Percentiles rank a stretch among this genome's conserved stretches.
Conservation (phyloP, 2,888 invertebrate species). For the Trachelus tabidus region DNA sequence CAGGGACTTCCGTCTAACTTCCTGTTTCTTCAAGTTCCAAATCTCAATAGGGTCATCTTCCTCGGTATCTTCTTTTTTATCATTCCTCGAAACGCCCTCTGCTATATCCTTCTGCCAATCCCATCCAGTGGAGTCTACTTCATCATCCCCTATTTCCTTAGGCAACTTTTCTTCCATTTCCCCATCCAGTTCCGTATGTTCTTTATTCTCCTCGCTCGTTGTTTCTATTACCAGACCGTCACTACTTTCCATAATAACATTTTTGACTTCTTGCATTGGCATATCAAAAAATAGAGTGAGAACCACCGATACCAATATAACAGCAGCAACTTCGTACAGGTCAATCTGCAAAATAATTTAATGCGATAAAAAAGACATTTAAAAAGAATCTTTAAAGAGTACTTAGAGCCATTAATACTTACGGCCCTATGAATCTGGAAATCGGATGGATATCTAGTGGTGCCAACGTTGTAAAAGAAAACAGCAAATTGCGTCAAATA, state of each 20-base stretch:
- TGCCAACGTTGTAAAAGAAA: conserved; percentile 75
- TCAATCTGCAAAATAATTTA: conserved; percentile 68
- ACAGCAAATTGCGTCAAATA: conserved; percentile 76
- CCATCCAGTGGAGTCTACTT: conserved; percentile 20
- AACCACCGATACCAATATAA: conserved; percentile 69
- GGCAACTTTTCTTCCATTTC: conserved; percentile 6
- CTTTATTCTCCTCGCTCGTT: conserved; percentile 5
- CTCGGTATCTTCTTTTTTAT: conserved; percentile 17
- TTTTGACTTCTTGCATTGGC: conserved; percentile 73
- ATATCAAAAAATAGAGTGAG: conserved; percentile 75
- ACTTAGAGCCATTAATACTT: conserved; percentile 46
- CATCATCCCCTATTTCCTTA: conserved; percentile 18
- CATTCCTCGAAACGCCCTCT: conserved; percentile 22
- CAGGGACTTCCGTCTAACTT: conserved; percentile 25
- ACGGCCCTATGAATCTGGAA: conserved; percentile 72
- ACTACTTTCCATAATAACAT: conserved; percentile 61
- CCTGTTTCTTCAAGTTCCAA: conserved; percentile 19
- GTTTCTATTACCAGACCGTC: conserved; percentile 28
- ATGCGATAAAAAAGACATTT: conserved; percentile 18
- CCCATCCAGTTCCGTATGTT: conserved; percentile 11
- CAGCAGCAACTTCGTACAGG: conserved; percentile 69
- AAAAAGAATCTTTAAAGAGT: neutral
- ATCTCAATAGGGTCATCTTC: conserved; percentile 26
- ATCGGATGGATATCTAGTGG: conserved; percentile 71
- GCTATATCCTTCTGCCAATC: conserved; percentile 33